Percentiles rank a stretch among this genome's conserved stretches.
Evolutionary conservation across 2,113 vertebrate species (phyloP).

Genomic region (Orcinus orca): DNA sequence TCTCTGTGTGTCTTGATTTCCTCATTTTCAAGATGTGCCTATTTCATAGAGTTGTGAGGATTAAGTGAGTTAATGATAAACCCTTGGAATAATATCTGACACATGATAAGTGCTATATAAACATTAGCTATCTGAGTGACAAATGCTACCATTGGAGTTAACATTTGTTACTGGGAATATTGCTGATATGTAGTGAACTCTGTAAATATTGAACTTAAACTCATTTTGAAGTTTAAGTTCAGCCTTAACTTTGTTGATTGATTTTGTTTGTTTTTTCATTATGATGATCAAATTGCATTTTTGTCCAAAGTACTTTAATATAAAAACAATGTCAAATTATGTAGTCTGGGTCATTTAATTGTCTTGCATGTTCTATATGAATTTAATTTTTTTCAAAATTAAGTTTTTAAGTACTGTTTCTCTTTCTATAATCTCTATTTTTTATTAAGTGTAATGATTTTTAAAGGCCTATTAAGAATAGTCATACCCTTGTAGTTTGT

Average conservation of each 20-base stretch:
- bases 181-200: neutral
- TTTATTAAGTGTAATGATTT: neutral
- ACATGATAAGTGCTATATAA: neutral
- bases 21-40: neutral
- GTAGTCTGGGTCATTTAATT: neutral
- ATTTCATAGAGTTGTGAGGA: neutral
- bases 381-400: neutral
- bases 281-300: neutral
- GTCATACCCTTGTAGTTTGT: neutral
- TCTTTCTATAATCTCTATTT: neutral
- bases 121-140: neutral
- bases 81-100: neutral
- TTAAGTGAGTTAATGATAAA: slow-evolving; percentile 3
- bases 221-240: neutral
- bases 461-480: neutral
- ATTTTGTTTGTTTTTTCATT: slow-evolving; percentile 6
- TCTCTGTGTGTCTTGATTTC: neutral
- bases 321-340: neutral
- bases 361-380: neutral
- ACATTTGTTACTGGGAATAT: neutral
- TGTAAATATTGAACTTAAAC: neutral
- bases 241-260: slow-evolving; percentile 2
- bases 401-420: neutral
- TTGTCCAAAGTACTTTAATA: neutral
- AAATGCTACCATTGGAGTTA: neutral